Base-by-base conservation (phyloP, 2,888 invertebrate genomes). In the Drosophila cognata region DNA sequence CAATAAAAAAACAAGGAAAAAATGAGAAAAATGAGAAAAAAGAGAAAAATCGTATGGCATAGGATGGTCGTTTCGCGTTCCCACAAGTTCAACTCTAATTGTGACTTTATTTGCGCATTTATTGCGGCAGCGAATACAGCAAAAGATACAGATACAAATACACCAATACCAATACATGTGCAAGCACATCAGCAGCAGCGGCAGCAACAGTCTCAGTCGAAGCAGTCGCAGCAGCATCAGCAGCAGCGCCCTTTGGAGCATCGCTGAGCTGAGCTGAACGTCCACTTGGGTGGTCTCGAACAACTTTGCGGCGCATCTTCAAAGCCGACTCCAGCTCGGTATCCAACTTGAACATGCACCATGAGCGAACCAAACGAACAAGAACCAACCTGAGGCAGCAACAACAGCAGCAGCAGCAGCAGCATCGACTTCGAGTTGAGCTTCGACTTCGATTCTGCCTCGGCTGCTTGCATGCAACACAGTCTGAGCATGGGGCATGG, bases 231-330 rank as follows among this genome's bases (percentile, higher is more conserved):
- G 41, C 41, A 38, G 38, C n/a, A n/a, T n/a, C 38, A 38, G 38
- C 18, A 57, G 38, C 78, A 86, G 78, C 80, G 72, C 77, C 84
- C 84, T 81, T 79, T 67, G 72, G 38, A 58, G 46, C 61, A 74
- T 77, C 79, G 33, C 33, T 33, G 33, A 33, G 78, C 77, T 79
- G 75, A 60, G 63, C 79, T 36, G 36, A 60, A 77, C 89, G 74
- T 88, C 92, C 70, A 88, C 91, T 91, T 92, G 91, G 91, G 91
- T 92, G 91, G 91, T 92, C 91, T 92, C 91, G 92, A 92, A 92
- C 91, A 84, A 89, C 84, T 89, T 55, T 88, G 91, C 91, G 91
- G 91, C 92, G 86, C 88, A 90, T 90, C 92, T 89, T 92, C 91
- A 92, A 92, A 91, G 89, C 81, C 72, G 59, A 58, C 61, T 50